phyloP scores from a whole-genome alignment of 1,140 invertebrate species.

The Drosophila orosa region DNA sequence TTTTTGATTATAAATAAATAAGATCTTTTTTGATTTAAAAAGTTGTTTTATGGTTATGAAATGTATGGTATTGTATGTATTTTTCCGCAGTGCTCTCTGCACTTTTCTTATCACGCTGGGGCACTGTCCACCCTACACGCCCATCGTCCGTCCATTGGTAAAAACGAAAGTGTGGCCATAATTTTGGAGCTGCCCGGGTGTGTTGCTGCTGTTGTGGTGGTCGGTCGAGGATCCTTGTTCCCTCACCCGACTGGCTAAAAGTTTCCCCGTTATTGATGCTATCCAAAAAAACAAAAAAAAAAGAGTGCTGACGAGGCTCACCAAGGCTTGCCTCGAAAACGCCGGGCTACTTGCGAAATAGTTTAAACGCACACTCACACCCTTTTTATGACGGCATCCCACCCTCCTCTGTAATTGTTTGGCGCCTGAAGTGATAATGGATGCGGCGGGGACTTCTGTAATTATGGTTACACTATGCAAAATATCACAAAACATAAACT shows the following conservation, averaged over 20 bases:
- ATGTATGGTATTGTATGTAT: background rate
- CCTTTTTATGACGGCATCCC: constrained; percentile 16
- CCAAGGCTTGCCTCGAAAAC: constrained; percentile 11
- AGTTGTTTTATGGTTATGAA: fast-evolving
- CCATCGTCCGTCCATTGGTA: constrained; percentile 9
- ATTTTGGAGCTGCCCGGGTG: constrained; percentile 50
- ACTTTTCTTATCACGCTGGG: constrained; percentile 51
- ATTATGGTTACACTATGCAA: constrained; percentile 21
- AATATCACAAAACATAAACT: constrained; percentile 1
- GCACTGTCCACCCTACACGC: constrained; percentile 25
- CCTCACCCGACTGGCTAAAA: constrained; percentile 14
- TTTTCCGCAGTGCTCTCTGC: constrained; percentile 6
- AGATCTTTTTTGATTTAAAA: too few relatives aligned
- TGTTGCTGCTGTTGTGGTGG: constrained; percentile 39
- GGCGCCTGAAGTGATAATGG: constrained; percentile 52
- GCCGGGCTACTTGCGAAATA: constrained; percentile 45
- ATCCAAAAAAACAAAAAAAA: too few relatives aligned
- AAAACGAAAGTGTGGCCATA: constrained; percentile 76
- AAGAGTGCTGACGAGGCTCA: constrained; percentile 45
- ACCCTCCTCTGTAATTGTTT: constrained; percentile 34
- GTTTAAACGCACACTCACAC: constrained; percentile 53
- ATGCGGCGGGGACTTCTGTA: constrained; percentile 8
- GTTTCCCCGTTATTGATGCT: constrained; percentile 52
- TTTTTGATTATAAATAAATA: too few relatives aligned
- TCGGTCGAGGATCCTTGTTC: constrained; percentile 27